Conservation (phyloP, 2,888 invertebrate species). For the Auanema sp. region DNA sequence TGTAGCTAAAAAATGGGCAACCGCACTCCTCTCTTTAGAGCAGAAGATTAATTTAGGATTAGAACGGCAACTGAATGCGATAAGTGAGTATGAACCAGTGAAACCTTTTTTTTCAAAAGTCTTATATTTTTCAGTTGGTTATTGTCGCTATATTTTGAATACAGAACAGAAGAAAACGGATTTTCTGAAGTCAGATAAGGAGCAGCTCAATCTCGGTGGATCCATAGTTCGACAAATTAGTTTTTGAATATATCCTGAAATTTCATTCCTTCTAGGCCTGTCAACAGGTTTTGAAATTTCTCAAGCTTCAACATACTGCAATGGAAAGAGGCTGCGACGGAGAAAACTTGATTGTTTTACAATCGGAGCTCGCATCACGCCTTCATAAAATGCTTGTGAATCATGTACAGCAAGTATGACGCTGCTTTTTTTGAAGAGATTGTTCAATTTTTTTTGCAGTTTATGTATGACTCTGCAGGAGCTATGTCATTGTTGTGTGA, state of each 20-base stretch:
- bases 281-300: conserved; percentile 77
- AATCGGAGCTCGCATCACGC: conserved; percentile 86
- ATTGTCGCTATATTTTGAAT: conserved; percentile 85
- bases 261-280: conserved; percentile 21
- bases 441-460: conserved; percentile 17
- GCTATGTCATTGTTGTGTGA: conserved; percentile 98
- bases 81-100: conserved; percentile 68
- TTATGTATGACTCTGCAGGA: conserved; percentile 69
- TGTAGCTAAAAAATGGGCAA: conserved; percentile 82
- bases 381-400: conserved; percentile 90
- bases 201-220: conserved; percentile 29
- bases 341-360: conserved; percentile 82
- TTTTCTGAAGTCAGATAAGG: conserved; percentile 71
- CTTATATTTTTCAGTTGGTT: conserved; percentile 69
- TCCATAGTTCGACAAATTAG: conserved; percentile 21
- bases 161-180: conserved; percentile 93
- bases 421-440: conserved; percentile 65
- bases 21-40: conserved; percentile 84
- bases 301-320: conserved; percentile 68
- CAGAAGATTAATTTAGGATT: conserved; percentile 79
- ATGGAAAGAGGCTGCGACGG: conserved; percentile 73
- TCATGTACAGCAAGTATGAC: conserved; percentile 77
- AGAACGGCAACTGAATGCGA: conserved; percentile 77
- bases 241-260: not conserved
- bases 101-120: not conserved